Evolutionary conservation across 2,113 vertebrate genomes (phyloP).

Genomic region (Onychostruthus taczanowskii): DNA sequence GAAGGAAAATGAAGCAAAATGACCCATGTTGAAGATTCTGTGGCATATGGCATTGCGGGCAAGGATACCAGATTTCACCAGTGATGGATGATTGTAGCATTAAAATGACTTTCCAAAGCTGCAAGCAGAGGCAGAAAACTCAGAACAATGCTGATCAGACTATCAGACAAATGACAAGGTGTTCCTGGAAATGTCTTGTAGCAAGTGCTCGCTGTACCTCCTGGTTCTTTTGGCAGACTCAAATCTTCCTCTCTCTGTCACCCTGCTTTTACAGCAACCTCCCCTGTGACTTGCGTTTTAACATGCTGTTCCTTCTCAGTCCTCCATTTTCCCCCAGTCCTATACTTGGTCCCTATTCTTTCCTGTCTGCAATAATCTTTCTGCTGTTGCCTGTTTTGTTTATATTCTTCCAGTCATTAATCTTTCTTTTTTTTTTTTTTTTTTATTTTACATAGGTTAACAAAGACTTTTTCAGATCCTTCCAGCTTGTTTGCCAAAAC

Average conservation of each 20-base stretch:
- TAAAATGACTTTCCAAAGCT: background rate
- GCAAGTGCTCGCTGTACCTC: background rate
- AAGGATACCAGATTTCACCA: background rate
- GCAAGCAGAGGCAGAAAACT: background rate
- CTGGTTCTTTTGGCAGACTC: background rate
- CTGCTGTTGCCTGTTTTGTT: background rate
- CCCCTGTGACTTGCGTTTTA: background rate
- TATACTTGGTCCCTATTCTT: background rate
- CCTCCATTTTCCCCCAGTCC: background rate
- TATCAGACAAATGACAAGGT: background rate
- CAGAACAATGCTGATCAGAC: background rate
- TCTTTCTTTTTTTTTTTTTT: background rate
- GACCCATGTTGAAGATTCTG: background rate
- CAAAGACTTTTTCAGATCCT: background rate
- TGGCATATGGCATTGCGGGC: accelerated
- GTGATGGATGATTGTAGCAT: background rate
- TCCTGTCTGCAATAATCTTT: background rate
- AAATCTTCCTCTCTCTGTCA: background rate
- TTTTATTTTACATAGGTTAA: background rate
- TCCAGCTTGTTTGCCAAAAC: background rate
- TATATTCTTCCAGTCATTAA: background rate
- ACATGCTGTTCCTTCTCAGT: background rate
- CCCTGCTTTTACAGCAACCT: background rate
- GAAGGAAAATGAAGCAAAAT: background rate
- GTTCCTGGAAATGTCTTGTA: background rate